Evolutionary conservation across 2,113 vertebrate genomes (phyloP).

Genomic region (Oryzias melastigma): DNA sequence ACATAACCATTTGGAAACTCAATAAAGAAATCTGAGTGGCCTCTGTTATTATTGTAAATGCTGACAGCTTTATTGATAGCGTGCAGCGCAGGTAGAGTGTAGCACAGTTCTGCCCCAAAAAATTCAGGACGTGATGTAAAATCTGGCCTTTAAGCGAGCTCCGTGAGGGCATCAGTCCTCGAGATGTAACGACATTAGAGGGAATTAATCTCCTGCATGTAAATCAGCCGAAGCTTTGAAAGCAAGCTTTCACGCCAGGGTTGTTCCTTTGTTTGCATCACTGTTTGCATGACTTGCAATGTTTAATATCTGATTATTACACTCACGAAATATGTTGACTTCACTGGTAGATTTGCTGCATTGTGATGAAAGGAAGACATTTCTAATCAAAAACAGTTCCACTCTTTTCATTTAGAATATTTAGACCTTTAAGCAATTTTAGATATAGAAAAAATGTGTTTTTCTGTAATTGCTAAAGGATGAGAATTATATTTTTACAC

Average conservation of each 20-base stretch:
- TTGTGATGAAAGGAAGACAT: neutral
- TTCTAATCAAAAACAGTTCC: neutral
- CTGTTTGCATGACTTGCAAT: slow-evolving; percentile 13
- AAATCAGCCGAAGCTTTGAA: slow-evolving; percentile 34
- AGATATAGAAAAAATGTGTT: neutral
- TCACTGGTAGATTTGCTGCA: slow-evolving; percentile 10
- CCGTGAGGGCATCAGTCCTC: neutral
- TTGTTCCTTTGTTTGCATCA: slow-evolving; percentile 32
- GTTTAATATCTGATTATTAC: slow-evolving; percentile 27
- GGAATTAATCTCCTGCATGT: slow-evolving; percentile 45
- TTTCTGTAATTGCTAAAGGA: neutral
- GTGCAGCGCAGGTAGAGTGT: neutral
- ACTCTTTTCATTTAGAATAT: neutral
- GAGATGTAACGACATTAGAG: slow-evolving; percentile 27
- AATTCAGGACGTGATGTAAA: neutral
- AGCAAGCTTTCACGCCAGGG: slow-evolving; percentile 29
- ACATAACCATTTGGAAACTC: slow-evolving; percentile 21
- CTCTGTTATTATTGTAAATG: slow-evolving; percentile 23
- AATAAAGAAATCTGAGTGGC: slow-evolving; percentile 15
- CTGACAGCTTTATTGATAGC: slow-evolving; percentile 19
- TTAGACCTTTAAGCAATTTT: neutral
- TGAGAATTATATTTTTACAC: neutral
- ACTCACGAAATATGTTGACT: slow-evolving; percentile 11
- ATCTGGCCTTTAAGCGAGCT: slow-evolving; percentile 8
- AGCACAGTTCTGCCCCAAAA: neutral